Base-by-base conservation (phyloP, 2,113 vertebrate genomes). In the Sylvilagus bachmani region DNA sequence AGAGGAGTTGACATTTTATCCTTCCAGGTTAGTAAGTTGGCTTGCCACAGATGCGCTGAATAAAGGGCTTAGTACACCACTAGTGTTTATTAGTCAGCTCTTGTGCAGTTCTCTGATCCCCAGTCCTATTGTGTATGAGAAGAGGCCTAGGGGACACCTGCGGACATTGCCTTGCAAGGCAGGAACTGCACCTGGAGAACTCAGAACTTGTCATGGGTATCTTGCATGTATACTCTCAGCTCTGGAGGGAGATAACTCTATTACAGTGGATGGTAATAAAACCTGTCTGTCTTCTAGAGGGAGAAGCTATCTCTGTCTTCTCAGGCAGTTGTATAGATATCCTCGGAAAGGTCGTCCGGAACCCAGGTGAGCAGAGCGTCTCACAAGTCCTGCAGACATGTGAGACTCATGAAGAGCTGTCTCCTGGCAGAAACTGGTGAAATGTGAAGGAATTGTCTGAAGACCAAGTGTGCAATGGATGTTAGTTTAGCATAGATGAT, bases 1-100 rank as follows among this genome's bases (percentile, higher is more conserved):
- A 38, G 78, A 74, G 55, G 31, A 67, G 21, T 74, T 38, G 62
- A 69, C 64, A 62, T 51, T 89, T 89, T 85, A 55, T 12, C 21
- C 25, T n/a, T 94, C 29, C 58, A 87, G 64, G 19, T 96, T 81
- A 38, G 38, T 58, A 58, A 93, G 38, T 90, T 81, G 85, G 27
- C 31, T 74, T 94, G 4, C 5, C 71, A 82, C 24, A 70, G n/a
- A 61, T 77, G 55, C 64, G 29, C 25, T 84, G 16, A 88, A 25
- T 70, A 82, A 86, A 91, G 36, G 58, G 36, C 66, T 85, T 62
- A 69, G 86, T 71, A 71, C 13, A 55, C 4, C 31, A 83, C 10
- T 62, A 80, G 51, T 19, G 11, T 86, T 78, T n/a, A 44, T 86
- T 36, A 69, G 16, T 73, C 49, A 80, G 25, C 38, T 49, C 19